Evolutionary conservation across 2,797 vertebrate species (phyloP), one percentile per base, ranked within the genome.

Genomic region (Lycodopsis pacificus): DNA sequence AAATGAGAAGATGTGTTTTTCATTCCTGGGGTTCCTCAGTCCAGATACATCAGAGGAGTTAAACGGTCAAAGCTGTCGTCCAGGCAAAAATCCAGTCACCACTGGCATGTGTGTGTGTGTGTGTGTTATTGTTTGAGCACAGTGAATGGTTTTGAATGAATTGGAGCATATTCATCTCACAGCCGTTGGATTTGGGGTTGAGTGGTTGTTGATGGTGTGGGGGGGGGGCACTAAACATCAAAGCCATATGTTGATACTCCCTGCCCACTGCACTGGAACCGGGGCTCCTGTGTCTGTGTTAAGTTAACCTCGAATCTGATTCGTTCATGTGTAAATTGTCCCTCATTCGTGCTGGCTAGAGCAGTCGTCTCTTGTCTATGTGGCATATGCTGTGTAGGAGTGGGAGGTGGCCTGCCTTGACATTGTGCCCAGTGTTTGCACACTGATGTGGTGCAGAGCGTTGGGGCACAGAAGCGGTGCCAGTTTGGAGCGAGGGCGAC

Each of bases 161-260:
- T 80, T 89, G 1, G 91, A 93, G 89, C 88, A 83, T 88, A 86
- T 89, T 88, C 59, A 82, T 87, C 66, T 56, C 62, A 48, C 61
- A 74, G 46, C 46, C 46, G 46, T 19, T 48, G 46, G 80, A 58
- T 69, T 57, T 85, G 66, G 88, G 79, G 25, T 36, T 3, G 63
- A n/a, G 59, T 58, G 14, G 44, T 63, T 44, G 62, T 20, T 62
- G 74, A 30, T 44, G 40, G 59, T 51, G 22, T 25, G 14, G 44
- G 34, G 54, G 46, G 44, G 70, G n/a, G n/a, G 72, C 66, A 51
- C 69, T 57, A 48, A 78, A 77, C 4, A 34, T 82, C 71, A 72
- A 69, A 58, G 42, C 51, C 73, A 71, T 76, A 61, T 62, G 82
- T 71, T 75, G 49, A 69, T 58, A 19, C 51, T 61, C 34, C 25